These are phyloP conservation scores for Zygothrica quintamaculata DNA, from an alignment of 2,888 invertebrate genomes.

Conservation along the genomic window DNA sequence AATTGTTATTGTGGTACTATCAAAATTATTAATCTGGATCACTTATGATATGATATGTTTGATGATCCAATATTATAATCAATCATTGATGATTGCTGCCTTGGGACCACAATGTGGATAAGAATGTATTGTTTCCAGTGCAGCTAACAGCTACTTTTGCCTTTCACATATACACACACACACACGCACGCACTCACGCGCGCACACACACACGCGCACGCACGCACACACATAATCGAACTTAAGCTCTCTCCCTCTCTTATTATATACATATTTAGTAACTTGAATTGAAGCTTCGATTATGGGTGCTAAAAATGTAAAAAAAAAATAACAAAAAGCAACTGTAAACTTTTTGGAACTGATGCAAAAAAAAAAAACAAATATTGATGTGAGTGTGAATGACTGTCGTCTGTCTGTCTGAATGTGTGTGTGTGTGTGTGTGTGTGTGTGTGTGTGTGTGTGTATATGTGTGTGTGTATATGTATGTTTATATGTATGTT, in stretches of 20 bases:
- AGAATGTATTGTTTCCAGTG: not conserved
- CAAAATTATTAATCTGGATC: no score
- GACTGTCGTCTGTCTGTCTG: no score
- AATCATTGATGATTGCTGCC: not conserved
- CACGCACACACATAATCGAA: not conserved
- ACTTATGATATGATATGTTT: no score
- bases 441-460: not conserved
- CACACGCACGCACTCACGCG: constrained; percentile 6
- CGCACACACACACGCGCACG: constrained; percentile 5
- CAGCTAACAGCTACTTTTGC: constrained; percentile 15
- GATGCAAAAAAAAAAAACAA: no score
- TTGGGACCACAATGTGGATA: not conserved
- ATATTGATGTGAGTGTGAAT: no score
- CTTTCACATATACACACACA: constrained; percentile 12
- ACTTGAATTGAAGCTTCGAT: not conserved
- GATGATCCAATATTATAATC: no score
- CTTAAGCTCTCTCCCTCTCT: not conserved
- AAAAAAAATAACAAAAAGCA: no score
- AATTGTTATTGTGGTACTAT: no score
- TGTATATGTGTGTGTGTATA: not conserved
- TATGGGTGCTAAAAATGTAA: not conserved
- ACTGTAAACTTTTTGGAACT: no score
- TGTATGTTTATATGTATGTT: not conserved
- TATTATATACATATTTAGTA: not conserved
- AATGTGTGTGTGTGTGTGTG: not conserved